Conservation (phyloP, 2,113 vertebrate species). For the Nesogale talazaci region DNA sequence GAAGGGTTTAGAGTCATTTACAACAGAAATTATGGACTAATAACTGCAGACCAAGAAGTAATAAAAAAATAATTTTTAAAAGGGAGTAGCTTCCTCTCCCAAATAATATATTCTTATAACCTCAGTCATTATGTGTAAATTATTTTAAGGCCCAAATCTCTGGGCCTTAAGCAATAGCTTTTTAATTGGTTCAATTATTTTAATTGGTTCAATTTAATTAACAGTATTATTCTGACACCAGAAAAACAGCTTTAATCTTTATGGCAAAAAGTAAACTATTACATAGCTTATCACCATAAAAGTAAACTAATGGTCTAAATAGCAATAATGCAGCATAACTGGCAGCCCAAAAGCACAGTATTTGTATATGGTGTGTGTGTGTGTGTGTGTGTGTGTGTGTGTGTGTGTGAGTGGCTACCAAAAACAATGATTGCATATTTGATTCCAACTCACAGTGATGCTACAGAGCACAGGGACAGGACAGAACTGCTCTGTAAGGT, state of each 20-base stretch:
- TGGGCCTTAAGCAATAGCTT: neutral
- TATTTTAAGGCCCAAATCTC: constrained; percentile 23
- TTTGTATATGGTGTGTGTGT: neutral
- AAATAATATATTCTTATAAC: constrained; percentile 17
- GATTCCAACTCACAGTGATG: too few species aligned
- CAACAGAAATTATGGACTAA: constrained; percentile 30
- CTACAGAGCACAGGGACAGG: too few species aligned
- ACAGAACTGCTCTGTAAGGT: too few species aligned
- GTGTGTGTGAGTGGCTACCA: too few species aligned
- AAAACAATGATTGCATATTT: too few species aligned
- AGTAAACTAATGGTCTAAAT: constrained; percentile 41
- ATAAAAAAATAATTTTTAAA: too few species aligned
- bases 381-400: too few species aligned
- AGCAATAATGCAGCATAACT: neutral
- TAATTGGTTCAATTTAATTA: constrained; percentile 35
- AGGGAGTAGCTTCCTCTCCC: neutral
- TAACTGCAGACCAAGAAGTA: constrained; percentile 8
- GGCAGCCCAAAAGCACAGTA: constrained; percentile 31
- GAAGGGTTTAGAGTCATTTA: neutral
- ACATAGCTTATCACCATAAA: constrained; percentile 30
- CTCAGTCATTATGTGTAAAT: neutral
- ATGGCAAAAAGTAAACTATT: constrained; percentile 43
- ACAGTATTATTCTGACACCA: constrained; percentile 43
- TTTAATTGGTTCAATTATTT: too few species aligned
- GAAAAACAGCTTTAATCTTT: constrained; percentile 29